Conservation (phyloP, 2,113 vertebrate species). For the Halichoeres trimaculatus region DNA sequence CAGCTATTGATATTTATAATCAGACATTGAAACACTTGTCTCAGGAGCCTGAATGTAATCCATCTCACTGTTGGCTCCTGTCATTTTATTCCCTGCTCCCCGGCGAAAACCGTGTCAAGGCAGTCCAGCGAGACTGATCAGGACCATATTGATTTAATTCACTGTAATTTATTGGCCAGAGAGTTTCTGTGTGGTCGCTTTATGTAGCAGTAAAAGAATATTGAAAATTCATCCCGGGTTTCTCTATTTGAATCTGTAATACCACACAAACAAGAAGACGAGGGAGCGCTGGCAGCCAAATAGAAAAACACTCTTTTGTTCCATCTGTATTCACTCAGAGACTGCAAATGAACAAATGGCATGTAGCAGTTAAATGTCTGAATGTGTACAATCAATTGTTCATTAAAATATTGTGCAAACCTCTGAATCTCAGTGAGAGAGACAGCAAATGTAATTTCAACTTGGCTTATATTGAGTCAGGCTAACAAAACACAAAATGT, state of each 20-base stretch:
- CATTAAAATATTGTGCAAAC: not conserved
- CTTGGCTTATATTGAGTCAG: conserved; percentile 37
- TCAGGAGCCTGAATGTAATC: conserved; percentile 30
- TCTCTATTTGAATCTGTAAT: conserved; percentile 36
- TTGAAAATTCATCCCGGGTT: conserved; percentile 17
- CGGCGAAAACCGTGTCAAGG: conserved; percentile 43
- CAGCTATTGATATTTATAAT: conserved; percentile 24
- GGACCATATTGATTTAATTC: conserved; percentile 63
- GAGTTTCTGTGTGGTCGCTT: conserved; percentile 20
- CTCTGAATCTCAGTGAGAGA: conserved; percentile 25
- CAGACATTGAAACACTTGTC: conserved; percentile 14
- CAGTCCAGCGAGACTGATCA: conserved; percentile 60
- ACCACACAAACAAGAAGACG: conserved; percentile 33
- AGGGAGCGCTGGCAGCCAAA: conserved; percentile 22
- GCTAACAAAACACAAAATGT: conserved; percentile 56
- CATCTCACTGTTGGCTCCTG: conserved; percentile 35
- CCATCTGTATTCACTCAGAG: conserved; percentile 5
- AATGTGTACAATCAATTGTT: conserved; percentile 21
- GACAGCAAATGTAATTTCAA: conserved; percentile 29
- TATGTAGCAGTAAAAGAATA: conserved; percentile 39
- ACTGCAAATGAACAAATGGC: conserved; percentile 31
- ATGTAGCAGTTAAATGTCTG: conserved; percentile 11
- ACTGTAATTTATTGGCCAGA: conserved; percentile 39
- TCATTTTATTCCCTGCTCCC: conserved; percentile 36
- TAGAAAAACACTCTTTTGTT: not conserved